A percentile compares a stretch with the other conserved stretches of the same genome.
Conservation (phyloP, 2,113 vertebrate species). For the Perca schrenkii region DNA sequence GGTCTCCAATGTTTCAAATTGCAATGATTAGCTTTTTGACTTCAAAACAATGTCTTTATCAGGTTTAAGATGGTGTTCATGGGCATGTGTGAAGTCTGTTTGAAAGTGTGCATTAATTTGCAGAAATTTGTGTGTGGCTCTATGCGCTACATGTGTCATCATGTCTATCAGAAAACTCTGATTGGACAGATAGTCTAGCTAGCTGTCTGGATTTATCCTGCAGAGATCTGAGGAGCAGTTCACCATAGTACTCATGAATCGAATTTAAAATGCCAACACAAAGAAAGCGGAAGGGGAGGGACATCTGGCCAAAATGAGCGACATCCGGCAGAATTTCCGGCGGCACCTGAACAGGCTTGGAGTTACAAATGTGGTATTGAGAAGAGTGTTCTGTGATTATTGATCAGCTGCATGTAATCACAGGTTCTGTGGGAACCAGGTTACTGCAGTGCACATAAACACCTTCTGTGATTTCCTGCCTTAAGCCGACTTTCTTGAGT, state of each 20-base stretch:
- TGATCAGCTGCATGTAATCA: background rate
- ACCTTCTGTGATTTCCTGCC: background rate
- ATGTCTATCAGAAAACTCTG: background rate
- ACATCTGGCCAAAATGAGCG: no score
- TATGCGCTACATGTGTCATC: background rate
- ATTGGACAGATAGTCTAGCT: no score
- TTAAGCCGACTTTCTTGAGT: slow-evolving; percentile 7
- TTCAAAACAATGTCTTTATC: background rate
- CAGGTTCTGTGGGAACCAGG: slow-evolving; percentile 4
- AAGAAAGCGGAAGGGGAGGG: no score
- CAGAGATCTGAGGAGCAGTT: no score
- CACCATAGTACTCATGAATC: no score
- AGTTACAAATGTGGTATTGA: background rate
- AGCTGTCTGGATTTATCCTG: no score
- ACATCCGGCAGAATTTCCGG: no score
- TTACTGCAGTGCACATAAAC: slow-evolving; percentile 13
- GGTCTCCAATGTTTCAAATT: slow-evolving; percentile 2
- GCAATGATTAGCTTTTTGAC: background rate
- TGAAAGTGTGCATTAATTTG: background rate
- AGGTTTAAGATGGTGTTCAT: background rate
- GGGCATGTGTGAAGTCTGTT: background rate
- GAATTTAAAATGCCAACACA: no score
- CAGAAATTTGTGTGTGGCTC: background rate
- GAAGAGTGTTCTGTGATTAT: background rate
- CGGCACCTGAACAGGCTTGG: background rate